Conservation (phyloP, 2,797 vertebrate species). For the Protonibea diacanthus region DNA sequence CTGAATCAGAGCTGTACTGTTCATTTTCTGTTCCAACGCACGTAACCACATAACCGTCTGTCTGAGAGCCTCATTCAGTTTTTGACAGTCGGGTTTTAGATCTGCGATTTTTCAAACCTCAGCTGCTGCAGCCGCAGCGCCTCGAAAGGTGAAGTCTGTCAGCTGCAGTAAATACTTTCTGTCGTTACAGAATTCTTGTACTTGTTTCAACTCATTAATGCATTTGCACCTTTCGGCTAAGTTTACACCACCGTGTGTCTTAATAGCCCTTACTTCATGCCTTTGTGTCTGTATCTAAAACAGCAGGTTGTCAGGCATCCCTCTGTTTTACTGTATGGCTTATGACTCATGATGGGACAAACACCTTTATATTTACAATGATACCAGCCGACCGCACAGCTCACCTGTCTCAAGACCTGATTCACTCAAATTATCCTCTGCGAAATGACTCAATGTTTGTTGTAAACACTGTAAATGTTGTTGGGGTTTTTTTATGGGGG, state of each 20-base stretch:
- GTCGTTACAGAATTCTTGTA: constrained; percentile 11
- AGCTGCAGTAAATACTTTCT: not conserved
- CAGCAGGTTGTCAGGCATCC: constrained; percentile 50
- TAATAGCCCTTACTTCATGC: constrained; percentile 46
- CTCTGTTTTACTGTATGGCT: constrained; percentile 43
- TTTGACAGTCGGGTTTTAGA: constrained; percentile 20
- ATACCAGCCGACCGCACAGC: constrained; percentile 47
- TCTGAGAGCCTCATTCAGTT: constrained; percentile 12
- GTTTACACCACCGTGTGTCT: constrained; percentile 32
- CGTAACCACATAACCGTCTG: constrained; percentile 9
- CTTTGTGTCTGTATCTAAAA: constrained; percentile 68
- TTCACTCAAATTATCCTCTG: constrained; percentile 51
- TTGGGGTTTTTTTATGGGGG: constrained; percentile 46
- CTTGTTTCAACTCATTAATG: constrained; percentile 58
- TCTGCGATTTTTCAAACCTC: constrained; percentile 13
- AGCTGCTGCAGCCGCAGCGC: constrained; percentile 4
- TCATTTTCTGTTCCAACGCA: constrained; percentile 27
- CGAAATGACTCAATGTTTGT: constrained; percentile 77
- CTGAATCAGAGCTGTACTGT: constrained; percentile 50
- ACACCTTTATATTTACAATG: constrained; percentile 45
- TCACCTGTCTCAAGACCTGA: constrained; percentile 62
- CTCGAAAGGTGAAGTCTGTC: constrained; percentile 1
- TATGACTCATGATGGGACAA: constrained; percentile 53
- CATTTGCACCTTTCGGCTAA: constrained; percentile 32
- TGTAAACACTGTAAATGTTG: constrained; percentile 61